Conservation (phyloP, 2,797 vertebrate genomes). For the Paedocypris micromegethes region DNA sequence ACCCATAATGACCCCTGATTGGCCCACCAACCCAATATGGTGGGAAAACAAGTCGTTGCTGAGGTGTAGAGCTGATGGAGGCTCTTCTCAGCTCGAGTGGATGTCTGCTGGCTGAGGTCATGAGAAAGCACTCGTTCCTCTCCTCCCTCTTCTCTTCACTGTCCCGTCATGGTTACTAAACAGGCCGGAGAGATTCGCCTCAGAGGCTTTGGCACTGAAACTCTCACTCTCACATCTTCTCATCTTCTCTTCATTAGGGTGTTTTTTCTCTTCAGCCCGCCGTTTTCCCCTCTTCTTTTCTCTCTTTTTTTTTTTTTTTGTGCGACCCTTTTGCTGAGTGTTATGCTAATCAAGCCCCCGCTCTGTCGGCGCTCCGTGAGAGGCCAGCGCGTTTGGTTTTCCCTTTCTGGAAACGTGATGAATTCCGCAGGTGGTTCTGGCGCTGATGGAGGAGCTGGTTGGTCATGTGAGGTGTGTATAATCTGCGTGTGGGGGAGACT, state of each 20-base stretch:
- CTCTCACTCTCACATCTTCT: constrained; percentile 23
- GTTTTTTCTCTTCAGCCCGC: constrained; percentile 17
- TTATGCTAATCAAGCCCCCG: constrained; percentile 22
- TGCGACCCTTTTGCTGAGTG: constrained; percentile 11
- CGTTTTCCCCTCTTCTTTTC: constrained; percentile 8
- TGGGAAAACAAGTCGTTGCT: no score
- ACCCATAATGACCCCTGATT: no score
- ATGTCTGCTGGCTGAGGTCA: constrained; percentile 33
- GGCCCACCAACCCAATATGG: no score
- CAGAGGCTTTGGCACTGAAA: constrained; percentile 15
- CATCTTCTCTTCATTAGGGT: constrained; percentile 25
- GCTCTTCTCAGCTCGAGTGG: background rate
- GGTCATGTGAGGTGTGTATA: no score
- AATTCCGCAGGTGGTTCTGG: constrained; percentile 20
- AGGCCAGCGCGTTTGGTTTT: background rate
- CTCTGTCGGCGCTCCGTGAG: background rate
- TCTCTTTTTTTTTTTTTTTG: constrained; percentile 12
- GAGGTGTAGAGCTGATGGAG: no score
- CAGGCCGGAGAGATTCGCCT: constrained; percentile 28
- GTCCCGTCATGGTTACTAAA: constrained; percentile 42
- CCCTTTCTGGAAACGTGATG: constrained; percentile 22
- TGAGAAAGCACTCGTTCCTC: constrained; percentile 33
- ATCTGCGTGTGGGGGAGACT: no score
- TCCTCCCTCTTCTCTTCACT: constrained; percentile 2
- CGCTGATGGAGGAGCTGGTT: no score